Evolutionary conservation across 1,140 invertebrate species (phyloP).

Genomic region (Drosophila asahinai): DNA sequence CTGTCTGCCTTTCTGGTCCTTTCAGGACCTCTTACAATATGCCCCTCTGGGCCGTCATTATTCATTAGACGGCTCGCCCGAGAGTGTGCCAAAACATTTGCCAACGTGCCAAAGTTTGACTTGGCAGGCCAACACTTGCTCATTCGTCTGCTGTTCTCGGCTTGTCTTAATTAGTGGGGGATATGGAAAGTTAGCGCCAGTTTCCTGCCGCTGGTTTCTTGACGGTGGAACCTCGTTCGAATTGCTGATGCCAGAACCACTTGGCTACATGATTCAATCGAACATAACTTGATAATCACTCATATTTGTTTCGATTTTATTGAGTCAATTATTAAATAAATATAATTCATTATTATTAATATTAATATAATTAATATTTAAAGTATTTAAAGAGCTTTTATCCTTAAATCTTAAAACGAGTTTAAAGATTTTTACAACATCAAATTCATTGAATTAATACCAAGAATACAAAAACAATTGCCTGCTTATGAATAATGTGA

Average conservation of each 20-base stretch:
- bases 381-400: too few relatives aligned
- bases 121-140: conserved; percentile 9
- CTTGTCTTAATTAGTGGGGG: conserved; percentile 30
- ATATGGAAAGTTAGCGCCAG: conserved; percentile 28
- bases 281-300: background rate
- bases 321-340: background rate
- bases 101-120: conserved; percentile 29
- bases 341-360: too few relatives aligned
- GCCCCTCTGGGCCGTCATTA: conserved; percentile 49
- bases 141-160: conserved; percentile 9
- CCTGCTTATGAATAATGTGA: conserved; percentile 12
- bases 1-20: conserved; percentile 19
- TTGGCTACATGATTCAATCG: background rate
- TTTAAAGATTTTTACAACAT: background rate
- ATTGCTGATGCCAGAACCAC: too few relatives aligned
- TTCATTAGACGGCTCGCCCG: conserved; percentile 39
- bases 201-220: conserved; percentile 9
- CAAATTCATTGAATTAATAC: background rate
- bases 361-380: background rate
- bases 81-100: conserved; percentile 15
- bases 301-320: background rate
- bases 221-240: too few relatives aligned
- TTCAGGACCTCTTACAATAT: conserved; percentile 31
- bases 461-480: background rate
- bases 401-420: background rate